phyloP scores from a whole-genome alignment of 2,113 vertebrate genomes.

The Sinocyclocheilus anshuiensis region DNA sequence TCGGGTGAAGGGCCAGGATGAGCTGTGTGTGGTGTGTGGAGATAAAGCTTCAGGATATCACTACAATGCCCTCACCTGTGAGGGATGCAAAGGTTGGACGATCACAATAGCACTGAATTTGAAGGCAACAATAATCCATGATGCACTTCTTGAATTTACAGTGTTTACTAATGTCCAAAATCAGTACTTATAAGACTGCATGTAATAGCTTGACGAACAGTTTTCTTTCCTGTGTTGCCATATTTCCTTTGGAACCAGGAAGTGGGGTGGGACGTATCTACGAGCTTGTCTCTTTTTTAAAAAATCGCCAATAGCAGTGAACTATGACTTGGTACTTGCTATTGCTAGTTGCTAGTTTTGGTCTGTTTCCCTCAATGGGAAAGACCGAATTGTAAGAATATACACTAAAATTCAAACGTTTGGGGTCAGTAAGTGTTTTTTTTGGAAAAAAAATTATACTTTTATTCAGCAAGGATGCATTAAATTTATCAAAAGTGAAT shows the following conservation, averaged over 20 bases:
- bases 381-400: neutral
- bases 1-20: constrained; percentile 82
- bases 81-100: constrained; percentile 90
- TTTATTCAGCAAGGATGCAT: neutral
- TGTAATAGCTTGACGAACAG: neutral
- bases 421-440: neutral
- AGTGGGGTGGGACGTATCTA: neutral
- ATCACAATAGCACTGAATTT: neutral
- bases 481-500: neutral
- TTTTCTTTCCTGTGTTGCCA: neutral
- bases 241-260: neutral
- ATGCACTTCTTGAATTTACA: neutral
- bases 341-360: neutral
- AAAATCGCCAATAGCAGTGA: neutral
- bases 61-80: constrained; percentile 94
- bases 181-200: neutral
- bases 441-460: neutral
- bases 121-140: neutral
- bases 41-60: constrained; percentile 95
- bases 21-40: constrained; percentile 91
- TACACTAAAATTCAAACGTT: neutral
- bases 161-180: neutral
- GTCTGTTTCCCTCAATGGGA: neutral
- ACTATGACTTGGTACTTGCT: neutral
- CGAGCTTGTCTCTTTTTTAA: neutral